A percentile compares a stretch with the other conserved stretches of the same genome.
Evolutionary conservation across 1,140 invertebrate species (phyloP).

Genomic region (Aethina tumida): DNA sequence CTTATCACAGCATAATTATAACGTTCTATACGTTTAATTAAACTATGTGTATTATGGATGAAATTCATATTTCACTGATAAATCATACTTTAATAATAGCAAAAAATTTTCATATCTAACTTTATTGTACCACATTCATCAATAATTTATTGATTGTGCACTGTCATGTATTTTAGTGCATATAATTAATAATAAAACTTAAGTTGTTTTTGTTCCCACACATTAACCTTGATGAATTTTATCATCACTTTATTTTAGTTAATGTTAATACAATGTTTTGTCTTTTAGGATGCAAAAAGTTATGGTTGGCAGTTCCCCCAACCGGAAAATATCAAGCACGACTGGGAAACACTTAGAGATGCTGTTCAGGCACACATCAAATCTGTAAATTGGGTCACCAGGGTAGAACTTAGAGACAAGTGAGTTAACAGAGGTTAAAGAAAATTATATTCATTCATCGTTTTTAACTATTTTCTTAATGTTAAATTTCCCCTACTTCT

Average conservation of each 20-base stretch:
- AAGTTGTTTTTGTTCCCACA: too few species aligned
- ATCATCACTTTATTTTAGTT: not conserved
- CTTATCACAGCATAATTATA: too few species aligned
- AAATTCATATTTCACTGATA: too few species aligned
- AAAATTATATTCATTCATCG: not conserved
- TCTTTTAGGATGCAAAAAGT: constrained; percentile 56
- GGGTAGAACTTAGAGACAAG: constrained; percentile 79
- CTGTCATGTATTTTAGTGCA: too few species aligned
- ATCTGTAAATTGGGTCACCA: constrained; percentile 85
- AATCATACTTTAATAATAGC: too few species aligned
- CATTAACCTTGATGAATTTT: too few species aligned
- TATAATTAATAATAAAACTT: too few species aligned
- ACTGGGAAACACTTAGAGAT: constrained; percentile 61
- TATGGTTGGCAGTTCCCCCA: constrained; percentile 78
- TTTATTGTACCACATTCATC: too few species aligned
- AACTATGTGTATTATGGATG: too few species aligned
- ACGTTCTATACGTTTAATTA: too few species aligned
- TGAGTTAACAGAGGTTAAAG: constrained; percentile 32
- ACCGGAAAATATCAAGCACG: constrained; percentile 48
- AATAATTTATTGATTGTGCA: too few species aligned
- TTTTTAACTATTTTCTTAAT: constrained; percentile 3
- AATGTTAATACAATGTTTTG: constrained; percentile 6
- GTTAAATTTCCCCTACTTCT: not conserved
- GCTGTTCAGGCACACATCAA: constrained; percentile 81
- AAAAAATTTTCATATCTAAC: too few species aligned